Percentiles rank a stretch among this genome's conserved stretches.
Conservation (phyloP, 2,797 vertebrate species). For the Novumbra hubbsi region DNA sequence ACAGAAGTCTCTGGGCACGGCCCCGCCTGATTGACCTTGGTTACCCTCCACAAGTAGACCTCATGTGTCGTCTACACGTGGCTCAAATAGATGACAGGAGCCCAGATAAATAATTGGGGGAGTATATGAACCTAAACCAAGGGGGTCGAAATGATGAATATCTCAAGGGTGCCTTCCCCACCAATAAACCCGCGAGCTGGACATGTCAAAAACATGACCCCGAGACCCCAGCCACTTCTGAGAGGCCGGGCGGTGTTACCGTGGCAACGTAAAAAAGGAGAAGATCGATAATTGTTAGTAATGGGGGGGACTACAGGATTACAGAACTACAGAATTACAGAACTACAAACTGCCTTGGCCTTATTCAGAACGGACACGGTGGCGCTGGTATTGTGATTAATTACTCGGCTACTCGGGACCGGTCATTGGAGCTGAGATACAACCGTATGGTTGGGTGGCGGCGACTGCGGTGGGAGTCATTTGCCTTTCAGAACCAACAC, state of each 20-base stretch:
- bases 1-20: not conserved
- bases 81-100: not conserved
- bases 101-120: not conserved
- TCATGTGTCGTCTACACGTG: not conserved
- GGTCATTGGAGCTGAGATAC: not conserved
- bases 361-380: no score
- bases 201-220: not conserved
- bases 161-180: not conserved
- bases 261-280: not conserved
- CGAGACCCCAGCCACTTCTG: not conserved
- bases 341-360: no score
- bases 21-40: not conserved
- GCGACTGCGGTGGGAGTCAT: not conserved
- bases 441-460: not conserved
- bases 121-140: not conserved
- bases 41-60: not conserved
- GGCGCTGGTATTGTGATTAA: not conserved
- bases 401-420: not conserved
- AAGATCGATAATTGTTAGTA: not conserved
- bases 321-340: no score
- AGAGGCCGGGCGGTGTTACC: not conserved
- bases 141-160: not conserved
- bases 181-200: not conserved
- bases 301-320: no score
- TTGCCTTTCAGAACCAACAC: not conserved